Conservation (phyloP, 2,888 invertebrate genomes). For the Cyclophora punctaria region DNA sequence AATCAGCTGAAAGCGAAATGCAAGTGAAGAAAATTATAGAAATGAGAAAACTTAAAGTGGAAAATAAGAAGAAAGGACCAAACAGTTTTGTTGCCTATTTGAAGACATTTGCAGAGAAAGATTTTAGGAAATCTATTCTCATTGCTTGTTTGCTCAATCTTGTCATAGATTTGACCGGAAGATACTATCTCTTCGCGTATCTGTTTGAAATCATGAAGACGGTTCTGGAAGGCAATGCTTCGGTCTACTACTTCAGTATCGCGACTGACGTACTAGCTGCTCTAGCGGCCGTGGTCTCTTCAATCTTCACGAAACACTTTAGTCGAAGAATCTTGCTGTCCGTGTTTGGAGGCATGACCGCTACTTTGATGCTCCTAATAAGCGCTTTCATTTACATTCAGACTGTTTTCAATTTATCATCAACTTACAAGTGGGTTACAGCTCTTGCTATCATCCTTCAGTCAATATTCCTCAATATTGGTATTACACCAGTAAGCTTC, state of each 20-base stretch:
- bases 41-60: no score
- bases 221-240: constrained; percentile 24
- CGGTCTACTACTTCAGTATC: constrained; percentile 31
- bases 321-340: constrained; percentile 32
- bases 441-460: constrained; percentile 28
- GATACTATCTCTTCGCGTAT: constrained; percentile 32
- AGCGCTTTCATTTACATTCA: constrained; percentile 25
- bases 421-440: constrained; percentile 21
- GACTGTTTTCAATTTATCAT: constrained; percentile 9
- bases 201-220: constrained; percentile 31
- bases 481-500: constrained; percentile 29
- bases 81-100: constrained; percentile 2
- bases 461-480: constrained; percentile 24
- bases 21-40: background rate
- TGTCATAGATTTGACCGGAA: constrained; percentile 30
- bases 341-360: constrained; percentile 20
- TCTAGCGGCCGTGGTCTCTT: constrained; percentile 23
- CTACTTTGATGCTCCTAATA: constrained; percentile 26
- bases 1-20: background rate
- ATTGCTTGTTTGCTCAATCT: constrained; percentile 27
- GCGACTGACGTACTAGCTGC: constrained; percentile 28
- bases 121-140: constrained; percentile 29
- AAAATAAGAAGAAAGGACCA: background rate
- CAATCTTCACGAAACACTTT: constrained; percentile 22
- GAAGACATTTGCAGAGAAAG: constrained; percentile 20